Evolutionary conservation across 1,140 invertebrate species (phyloP), one percentile per base, ranked within the genome.

Genomic region (Oscheius sp.): DNA sequence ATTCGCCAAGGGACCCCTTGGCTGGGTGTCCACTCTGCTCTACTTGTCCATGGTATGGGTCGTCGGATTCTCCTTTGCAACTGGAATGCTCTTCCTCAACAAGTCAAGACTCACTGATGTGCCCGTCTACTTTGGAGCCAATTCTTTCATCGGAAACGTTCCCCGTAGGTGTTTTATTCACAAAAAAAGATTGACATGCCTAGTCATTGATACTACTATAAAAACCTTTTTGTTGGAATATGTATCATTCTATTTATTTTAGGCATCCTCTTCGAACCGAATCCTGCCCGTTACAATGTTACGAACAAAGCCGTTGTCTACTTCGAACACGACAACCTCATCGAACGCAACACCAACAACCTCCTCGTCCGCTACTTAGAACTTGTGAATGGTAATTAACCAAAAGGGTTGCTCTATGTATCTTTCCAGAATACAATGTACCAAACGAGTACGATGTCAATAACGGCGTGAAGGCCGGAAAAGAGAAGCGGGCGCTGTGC

Each of bases 111-210:
- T 55, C 15, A 26, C 15, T 4, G 49, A 65, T 3, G 31, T n/a
- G 2, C 63, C 63, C 29, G n/a, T 65, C 31, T 65, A 65, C 36
- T 65, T 23, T 15, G 63, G 63, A 38, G 20, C 13, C 10, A 36
- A 10, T 20, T 65, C 63, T 2, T 65, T 65, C 63, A 34, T 36
- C 29, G 63, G 63, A n/a, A 38, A 28, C 32, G 2, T 2, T 15
- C 63, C 63, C 20, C 36, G 52, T 55, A 20, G 23, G 52, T 10
- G 52, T 10, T 55, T 26, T 20, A 7, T 29, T 26, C 7, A 10
- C 7, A 55, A 55, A 7, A n/a, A n/a, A n/a, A n/a, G n/a, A n/a
- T n/a, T n/a, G n/a, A n/a, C n/a, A n/a, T n/a, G n/a, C n/a, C n/a
- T n/a, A n/a, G n/a, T n/a, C n/a, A n/a, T n/a, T n/a, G n/a, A n/a